Evolutionary conservation across 30 jellyfish, hydroid and myxozoan genomes (phyloP), one percentile per base, ranked within the genome.

Genomic region (Aurelia sp.): DNA sequence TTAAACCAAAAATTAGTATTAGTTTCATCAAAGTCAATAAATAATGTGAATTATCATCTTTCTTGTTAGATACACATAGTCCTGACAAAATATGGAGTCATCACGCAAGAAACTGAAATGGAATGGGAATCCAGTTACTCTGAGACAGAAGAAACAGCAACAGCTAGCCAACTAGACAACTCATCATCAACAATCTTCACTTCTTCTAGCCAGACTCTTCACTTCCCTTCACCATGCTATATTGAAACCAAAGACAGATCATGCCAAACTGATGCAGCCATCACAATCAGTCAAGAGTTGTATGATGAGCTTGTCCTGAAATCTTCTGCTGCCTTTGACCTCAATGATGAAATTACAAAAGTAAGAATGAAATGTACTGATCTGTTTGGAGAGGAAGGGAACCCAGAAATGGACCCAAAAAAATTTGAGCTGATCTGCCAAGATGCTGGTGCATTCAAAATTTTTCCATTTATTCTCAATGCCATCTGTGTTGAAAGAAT

Each of bases 361-460:
- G 86, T 74, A 7, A 9, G 71, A 58, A 50, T 20, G 59, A 74
- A 58, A 74, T 74, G 86, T 74, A 48, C 59, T 51, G 74, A 58
- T 18, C 86, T 74, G 22, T 74, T 48, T 74, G 86, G 74, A 74
- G 86, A 74, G 23, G 86, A 74, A 31, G 86, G 86, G 37, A 74
- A 30, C 59, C 86, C 86, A 30, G 86, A 74, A 74, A 74, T 74
- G 86, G 86, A 74, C 68, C 86, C 86, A 35, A 50, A 51, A 13
- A 74, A 74, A 30, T 50, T 74, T 74, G 86, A 74, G 57, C 13
- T 48, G 33, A 74, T 50, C 71, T 74, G 86, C 59, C 86, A 74
- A 74, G 59, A 74, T 53, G 74, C 86, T 17, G 74, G 71, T 11
- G 86, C 86, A 3, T 5, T 19, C 19, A 74, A 58, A 48, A 53